Evolutionary conservation across 2,113 vertebrate species (phyloP), one percentile per base, ranked within the genome.

Genomic region (Sprattus sprattus): DNA sequence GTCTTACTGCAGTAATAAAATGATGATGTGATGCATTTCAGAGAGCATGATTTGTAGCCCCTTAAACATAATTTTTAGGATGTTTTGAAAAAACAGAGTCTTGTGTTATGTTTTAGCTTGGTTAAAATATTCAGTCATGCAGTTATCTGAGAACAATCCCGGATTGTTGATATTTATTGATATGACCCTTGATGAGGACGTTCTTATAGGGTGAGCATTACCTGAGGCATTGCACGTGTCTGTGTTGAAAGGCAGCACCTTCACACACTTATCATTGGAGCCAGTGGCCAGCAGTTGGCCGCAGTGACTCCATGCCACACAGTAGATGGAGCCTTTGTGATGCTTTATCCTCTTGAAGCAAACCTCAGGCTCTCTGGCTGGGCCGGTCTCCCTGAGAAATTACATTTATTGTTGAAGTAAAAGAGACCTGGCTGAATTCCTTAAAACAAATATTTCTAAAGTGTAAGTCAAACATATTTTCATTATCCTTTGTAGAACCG

Each of bases 311-410:
- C 98, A 99, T 32, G 98, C 97, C 78, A 99, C 97, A 80, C 98
- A 99, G 92, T 99, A 99, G 93, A 99, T 99, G 0, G 98, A 99
- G 89, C 98, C 98, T 92, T 99, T 99, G 91, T 99, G 98, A 92
- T 99, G 98, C 89, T 99, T 99, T 93, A 99, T 99, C 91, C 98
- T 97, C 91, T 98, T 96, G 93, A 99, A 99, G 88, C 96, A 97
- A 80, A 99, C 96, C 57, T 93, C 93, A 18, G 98, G 97, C 88
- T 97, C 97, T 85, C 95, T 97, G 86, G 93, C 93, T 87, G 91
- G 88, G 81, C 92, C 91, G 92, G 90, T 93, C 89, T 92, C 91
- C 93, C 97, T 98, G 89, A 6, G 82, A 88, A 86, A 45, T 28
- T 80, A 44, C 45, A 78, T 15, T 16, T n/a, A 60, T 60, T 18